Percentiles rank a stretch among this genome's conserved stretches.
These are phyloP conservation scores for Andinoacara biseriatus DNA, from an alignment of 2,113 vertebrate genomes.

Conservation along the genomic window DNA sequence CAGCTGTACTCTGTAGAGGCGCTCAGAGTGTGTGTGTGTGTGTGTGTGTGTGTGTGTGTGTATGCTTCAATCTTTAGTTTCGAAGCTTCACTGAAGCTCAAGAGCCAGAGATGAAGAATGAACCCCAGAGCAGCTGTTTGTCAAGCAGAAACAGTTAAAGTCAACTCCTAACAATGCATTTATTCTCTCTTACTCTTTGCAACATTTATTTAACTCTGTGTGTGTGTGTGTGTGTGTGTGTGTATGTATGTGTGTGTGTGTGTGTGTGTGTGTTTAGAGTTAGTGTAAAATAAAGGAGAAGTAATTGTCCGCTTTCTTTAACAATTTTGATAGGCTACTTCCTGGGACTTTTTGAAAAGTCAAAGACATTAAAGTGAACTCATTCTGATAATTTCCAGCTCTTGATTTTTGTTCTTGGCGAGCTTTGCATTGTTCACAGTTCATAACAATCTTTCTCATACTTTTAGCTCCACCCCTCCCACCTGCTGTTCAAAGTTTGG, in stretches of 20 bases:
- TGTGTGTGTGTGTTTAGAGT: background rate
- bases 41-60: background rate
- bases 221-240: background rate
- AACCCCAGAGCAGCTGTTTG: background rate
- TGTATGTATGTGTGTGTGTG: background rate
- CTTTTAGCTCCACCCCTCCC: background rate
- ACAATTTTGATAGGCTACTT: background rate
- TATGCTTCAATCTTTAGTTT: background rate
- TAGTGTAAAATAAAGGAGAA: no score
- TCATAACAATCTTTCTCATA: no score
- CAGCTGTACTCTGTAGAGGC: no score
- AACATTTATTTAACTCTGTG: background rate
- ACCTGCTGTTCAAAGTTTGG: background rate
- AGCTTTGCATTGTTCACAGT: background rate
- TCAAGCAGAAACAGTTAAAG: background rate
- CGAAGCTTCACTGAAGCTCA: background rate
- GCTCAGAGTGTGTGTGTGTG: no score
- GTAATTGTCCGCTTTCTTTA: no score
- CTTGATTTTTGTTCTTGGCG: background rate
- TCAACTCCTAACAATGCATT: background rate
- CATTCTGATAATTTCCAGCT: background rate
- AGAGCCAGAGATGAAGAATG: conserved; percentile 5
- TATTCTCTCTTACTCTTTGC: background rate
- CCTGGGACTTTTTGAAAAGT: no score
- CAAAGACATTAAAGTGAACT: background rate